Base-by-base conservation (phyloP, 1,140 invertebrate genomes). In the Lepidurus couesii region DNA sequence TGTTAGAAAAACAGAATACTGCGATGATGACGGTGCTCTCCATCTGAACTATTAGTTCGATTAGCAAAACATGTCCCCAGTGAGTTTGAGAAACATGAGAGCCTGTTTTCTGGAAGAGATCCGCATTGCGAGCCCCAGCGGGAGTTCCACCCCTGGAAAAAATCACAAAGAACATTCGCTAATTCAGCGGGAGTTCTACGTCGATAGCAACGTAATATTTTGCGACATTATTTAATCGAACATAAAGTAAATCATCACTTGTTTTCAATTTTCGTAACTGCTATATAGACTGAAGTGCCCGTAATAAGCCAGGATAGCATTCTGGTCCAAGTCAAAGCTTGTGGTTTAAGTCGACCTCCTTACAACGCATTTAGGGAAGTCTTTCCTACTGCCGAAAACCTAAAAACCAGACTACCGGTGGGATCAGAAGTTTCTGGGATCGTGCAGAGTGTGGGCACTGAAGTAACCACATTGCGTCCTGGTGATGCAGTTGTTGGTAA, bases 401-500 rank as follows among this genome's bases (percentile, higher is more conserved):
- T 80, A 21, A 79, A 80, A 75, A 77, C 81, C 9, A 77, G 80
- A 42, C 83, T 84, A 42, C 81, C 82, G 80, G 84, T 86, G 26
- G 86, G 87, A 10, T 84, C 85, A 77, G 87, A 87, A 77, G 82
- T 87, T 16, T 82, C 86, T 79, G 87, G 87, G 7, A 81, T 86
- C 75, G 83, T 88, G 1, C 81, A 83, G 44, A 82, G 83, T 43
- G 79, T 85, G 77, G 87, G 87, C 10, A 79, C 83, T 24, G 83
- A 82, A 80, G 87, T 87, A 13, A 85, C 84, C 16, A 84, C 83
- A 74, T 80, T 86, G 10, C 83, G 83, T 65, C 81, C 82, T 26
- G 86, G 85, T n/a, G 86, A 87, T 82, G 82, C 84, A 78, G 86
- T 88, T 80, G 86, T 86, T 73, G 86, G 87, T 87, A 83, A 77